Evolutionary conservation across 2,113 vertebrate species (phyloP), one percentile per base, ranked within the genome.

Genomic region (Suncus etruscus): DNA sequence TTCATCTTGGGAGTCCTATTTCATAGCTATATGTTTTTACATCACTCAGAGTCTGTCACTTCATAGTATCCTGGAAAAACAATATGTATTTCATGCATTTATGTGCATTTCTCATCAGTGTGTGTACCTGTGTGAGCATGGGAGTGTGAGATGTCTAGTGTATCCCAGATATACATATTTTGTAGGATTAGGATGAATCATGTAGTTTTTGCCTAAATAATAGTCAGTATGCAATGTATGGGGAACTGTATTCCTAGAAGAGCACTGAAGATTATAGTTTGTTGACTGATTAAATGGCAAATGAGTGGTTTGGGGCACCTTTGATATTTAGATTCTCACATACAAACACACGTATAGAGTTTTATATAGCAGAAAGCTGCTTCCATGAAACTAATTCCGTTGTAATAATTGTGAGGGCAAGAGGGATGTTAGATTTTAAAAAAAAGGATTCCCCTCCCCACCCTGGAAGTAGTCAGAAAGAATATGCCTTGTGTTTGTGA

Each of bases 241-340:
- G 45, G 50, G 95, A 97, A 96, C 94, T 6, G 3, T 85, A 84
- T 82, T 91, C 83, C 77, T 74, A 95, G 50, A 68, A 94, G 96
- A 96, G 91, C 78, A 77, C 54, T 90, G 83, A 39, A 29, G 39
- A 31, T 81, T 87, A 73, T 81, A 93, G 86, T 85, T 97, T 81
- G 77, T 48, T 96, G 90, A 96, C 82, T 85, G 95, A 50, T 0
- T 70, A 89, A 94, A 92, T 96, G 95, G 96, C 81, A 91, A 95
- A 86, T 82, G 78, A 76, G 58, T 77, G 82, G 88, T 95, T 96
- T 95, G 87, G 79, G 75, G 27, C 48, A 80, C 74, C 27, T 95
- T 91, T 95, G 96, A 95, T 96, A 91, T 96, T 87, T 90, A 96
- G 90, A 93, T 68, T 92, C 83, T 94, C 24, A 87, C 11, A 79